Conservation (phyloP, 2,113 vertebrate species). For the Catagonus wagneri region DNA sequence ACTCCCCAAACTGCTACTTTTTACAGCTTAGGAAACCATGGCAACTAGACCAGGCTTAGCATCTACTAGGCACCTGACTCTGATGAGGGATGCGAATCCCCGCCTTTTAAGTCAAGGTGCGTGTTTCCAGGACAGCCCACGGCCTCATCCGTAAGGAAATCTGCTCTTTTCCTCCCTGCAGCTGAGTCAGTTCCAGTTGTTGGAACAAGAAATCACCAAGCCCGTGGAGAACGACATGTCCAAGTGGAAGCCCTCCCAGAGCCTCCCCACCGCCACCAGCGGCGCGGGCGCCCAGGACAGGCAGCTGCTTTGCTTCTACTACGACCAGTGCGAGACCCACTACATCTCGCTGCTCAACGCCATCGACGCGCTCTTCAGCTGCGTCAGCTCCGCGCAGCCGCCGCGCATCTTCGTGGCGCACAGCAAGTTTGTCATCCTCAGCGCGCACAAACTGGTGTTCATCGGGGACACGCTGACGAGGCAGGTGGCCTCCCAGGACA, state of each 20-base stretch:
- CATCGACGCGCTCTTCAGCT: conserved; percentile 95
- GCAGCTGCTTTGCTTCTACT: conserved; percentile 95
- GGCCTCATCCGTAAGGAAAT: neutral
- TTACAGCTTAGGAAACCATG: neutral
- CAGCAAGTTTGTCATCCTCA: conserved; percentile 98
- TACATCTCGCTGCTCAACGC: conserved; percentile 95
- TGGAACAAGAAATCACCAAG: conserved; percentile 97
- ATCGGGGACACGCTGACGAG: conserved; percentile 96
- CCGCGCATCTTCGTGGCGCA: conserved; percentile 97
- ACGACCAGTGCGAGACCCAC: conserved; percentile 95
- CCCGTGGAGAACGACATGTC: conserved; percentile 97
- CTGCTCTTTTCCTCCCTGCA: conserved; percentile 81
- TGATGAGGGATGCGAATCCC: neutral
- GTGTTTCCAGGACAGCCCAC: neutral
- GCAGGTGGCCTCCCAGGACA: conserved; percentile 92
- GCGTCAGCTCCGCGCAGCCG: conserved; percentile 93
- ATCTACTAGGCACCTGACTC: neutral
- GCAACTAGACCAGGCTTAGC: neutral
- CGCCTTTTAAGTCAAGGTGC: neutral
- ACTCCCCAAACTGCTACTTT: neutral
- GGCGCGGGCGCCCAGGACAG: conserved; percentile 89
- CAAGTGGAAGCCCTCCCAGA: conserved; percentile 93
- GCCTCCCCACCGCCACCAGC: conserved; percentile 81
- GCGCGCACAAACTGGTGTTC: conserved; percentile 98
- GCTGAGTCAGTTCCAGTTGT: conserved; percentile 96